These are phyloP conservation scores for Rhombomys opimus DNA, from an alignment of 2,113 vertebrate genomes.

Conservation along the genomic window DNA sequence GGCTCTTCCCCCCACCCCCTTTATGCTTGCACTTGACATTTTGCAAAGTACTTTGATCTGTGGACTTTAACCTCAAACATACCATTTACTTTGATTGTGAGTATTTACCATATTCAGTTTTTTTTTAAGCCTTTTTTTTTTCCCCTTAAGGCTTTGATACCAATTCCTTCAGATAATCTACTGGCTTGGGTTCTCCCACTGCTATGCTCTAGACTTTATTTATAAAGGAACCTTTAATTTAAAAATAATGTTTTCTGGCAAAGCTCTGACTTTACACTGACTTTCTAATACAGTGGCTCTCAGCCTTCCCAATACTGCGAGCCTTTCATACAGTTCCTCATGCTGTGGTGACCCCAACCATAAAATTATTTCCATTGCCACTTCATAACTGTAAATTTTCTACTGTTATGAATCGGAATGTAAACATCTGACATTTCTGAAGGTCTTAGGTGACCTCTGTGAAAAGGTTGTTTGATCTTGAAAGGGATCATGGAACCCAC, in stretches of 20 bases:
- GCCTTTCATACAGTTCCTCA: not conserved
- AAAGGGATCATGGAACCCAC: not conserved
- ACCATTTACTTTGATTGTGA: slow-evolving; percentile 63
- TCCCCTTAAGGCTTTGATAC: not conserved
- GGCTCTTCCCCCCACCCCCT: not conserved
- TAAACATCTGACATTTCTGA: not conserved
- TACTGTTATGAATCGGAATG: not conserved
- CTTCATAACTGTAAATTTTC: not conserved
- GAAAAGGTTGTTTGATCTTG: not conserved
- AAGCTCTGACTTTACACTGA: not conserved
- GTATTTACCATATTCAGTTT: slow-evolving; percentile 46
- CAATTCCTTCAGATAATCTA: slow-evolving; percentile 54
- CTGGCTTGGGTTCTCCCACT: not conserved
- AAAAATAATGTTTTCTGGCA: not conserved
- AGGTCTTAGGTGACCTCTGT: not conserved
- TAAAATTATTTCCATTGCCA: not conserved
- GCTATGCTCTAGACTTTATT: slow-evolving; percentile 21
- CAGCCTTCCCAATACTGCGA: not conserved
- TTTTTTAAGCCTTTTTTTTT: not conserved
- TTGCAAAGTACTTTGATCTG: slow-evolving; percentile 70
- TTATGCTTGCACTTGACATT: not conserved
- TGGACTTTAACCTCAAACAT: slow-evolving; percentile 78
- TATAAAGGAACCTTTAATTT: not conserved
- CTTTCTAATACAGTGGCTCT: not conserved
- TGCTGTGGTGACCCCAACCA: not conserved